Conservation (phyloP, 2,113 vertebrate species). For the Mastomys natalensis region DNA sequence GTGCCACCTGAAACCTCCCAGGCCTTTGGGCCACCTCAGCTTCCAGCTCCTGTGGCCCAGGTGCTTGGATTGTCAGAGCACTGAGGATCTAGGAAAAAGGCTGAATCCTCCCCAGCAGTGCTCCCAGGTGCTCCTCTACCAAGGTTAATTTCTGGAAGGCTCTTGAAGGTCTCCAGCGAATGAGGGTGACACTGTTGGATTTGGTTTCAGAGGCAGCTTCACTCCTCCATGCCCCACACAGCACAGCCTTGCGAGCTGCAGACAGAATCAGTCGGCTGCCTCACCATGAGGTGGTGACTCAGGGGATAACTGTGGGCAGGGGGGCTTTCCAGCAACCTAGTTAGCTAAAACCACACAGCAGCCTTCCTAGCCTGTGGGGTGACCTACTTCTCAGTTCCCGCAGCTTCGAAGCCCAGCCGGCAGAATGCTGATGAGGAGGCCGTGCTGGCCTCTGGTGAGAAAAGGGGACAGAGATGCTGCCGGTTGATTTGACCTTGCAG, state of each 20-base stretch:
- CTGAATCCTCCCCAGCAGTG: background rate
- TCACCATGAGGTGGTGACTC: background rate
- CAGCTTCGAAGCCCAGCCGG: background rate
- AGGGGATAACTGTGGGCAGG: background rate
- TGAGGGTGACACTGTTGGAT: background rate
- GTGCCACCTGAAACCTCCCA: fast-evolving
- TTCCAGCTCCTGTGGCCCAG: fast-evolving
- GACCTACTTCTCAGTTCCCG: constrained; percentile 74
- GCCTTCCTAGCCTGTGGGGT: background rate
- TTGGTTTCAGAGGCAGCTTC: background rate
- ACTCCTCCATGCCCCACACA: background rate
- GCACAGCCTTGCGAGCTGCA: fast-evolving
- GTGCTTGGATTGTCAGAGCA: background rate
- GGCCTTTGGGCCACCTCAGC: background rate
- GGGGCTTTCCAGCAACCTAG: constrained; percentile 77
- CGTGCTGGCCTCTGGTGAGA: background rate
- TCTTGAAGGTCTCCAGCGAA: background rate
- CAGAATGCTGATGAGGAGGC: background rate
- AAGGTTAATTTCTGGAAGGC: background rate
- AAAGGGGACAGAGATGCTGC: constrained; percentile 46
- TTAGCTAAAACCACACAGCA: constrained; percentile 59
- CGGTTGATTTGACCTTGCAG: background rate
- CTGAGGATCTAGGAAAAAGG: background rate
- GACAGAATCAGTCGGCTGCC: background rate
- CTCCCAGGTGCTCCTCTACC: background rate